These are phyloP conservation scores for Helicolenus hilgendorfi DNA, from an alignment of 2,797 vertebrate genomes.

Conservation along the genomic window DNA sequence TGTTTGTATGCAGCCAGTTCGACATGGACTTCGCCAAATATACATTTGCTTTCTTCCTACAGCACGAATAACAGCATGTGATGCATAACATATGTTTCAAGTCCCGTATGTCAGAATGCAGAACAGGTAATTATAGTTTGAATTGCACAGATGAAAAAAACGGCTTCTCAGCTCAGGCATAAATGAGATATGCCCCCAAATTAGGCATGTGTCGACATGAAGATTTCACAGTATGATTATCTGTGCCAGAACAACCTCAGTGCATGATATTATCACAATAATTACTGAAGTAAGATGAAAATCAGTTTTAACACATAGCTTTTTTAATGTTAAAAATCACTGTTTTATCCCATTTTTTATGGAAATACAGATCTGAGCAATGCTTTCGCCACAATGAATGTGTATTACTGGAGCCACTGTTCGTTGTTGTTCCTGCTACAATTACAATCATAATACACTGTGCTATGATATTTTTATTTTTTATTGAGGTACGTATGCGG, in stretches of 20 bases:
- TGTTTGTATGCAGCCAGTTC: neutral
- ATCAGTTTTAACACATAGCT: neutral
- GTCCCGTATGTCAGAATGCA: neutral
- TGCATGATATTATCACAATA: conserved; percentile 7
- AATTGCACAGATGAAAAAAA: conserved; percentile 25
- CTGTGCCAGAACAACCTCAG: neutral
- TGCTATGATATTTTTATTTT: neutral
- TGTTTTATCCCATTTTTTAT: neutral
- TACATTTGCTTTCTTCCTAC: neutral
- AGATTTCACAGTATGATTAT: conserved; percentile 28
- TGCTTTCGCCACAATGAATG: neutral
- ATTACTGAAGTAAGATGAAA: conserved; percentile 3
- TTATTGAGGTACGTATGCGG: conserved; percentile 4
- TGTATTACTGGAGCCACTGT: neutral
- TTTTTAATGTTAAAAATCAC: neutral
- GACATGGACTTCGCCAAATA: neutral
- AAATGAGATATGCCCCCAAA: conserved; percentile 42
- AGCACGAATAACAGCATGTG: neutral
- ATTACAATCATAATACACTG: conserved; percentile 30
- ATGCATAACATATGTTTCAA: conserved; percentile 23
- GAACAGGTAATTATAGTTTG: conserved; percentile 31
- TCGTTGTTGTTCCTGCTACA: neutral
- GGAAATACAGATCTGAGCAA: neutral
- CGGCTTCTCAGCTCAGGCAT: conserved; percentile 21
- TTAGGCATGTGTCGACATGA: conserved; percentile 35